Conservation (phyloP, 2,113 vertebrate species). For the Suricata suricatta region DNA sequence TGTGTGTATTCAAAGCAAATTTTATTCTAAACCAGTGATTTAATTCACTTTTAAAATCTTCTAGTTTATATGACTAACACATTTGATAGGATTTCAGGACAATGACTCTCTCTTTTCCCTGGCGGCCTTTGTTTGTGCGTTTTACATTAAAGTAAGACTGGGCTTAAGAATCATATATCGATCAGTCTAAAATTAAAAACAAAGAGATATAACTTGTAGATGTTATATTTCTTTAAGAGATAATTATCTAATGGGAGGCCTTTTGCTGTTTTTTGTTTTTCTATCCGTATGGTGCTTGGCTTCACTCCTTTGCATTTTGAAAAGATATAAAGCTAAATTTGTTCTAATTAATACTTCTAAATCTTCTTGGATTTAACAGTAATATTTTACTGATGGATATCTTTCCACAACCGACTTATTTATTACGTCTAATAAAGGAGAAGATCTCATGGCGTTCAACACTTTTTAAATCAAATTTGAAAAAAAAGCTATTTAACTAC, state of each 20-base stretch:
- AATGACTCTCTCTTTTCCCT: not conserved
- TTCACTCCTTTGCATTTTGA: conserved; percentile 1
- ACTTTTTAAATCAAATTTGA: conserved; percentile 53
- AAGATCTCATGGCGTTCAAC: not conserved
- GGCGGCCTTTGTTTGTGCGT: not conserved
- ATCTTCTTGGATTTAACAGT: conserved; percentile 2
- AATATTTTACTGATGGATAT: not conserved
- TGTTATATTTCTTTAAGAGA: not conserved
- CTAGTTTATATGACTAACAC: not conserved
- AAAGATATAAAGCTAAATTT: not conserved
- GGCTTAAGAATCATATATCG: not conserved
- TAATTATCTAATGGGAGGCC: not conserved
- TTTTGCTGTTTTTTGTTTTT: conserved; percentile 26
- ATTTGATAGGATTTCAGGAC: not conserved
- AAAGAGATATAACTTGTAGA: not conserved
- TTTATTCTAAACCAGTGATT: not conserved
- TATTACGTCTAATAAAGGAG: conserved; percentile 37
- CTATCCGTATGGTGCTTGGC: not conserved
- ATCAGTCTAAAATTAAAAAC: conserved; percentile 36
- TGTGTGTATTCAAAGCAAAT: not conserved
- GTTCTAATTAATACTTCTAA: conserved; percentile 29
- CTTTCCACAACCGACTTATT: conserved; percentile 1
- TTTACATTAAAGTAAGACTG: conserved; percentile 24
- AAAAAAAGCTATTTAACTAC: conserved; percentile 19
- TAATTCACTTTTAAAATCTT: not conserved